phyloP scores from a whole-genome alignment of 30 jellyfish, hydroid and myxozoan genomes.

The Sanderia malayensis region DNA sequence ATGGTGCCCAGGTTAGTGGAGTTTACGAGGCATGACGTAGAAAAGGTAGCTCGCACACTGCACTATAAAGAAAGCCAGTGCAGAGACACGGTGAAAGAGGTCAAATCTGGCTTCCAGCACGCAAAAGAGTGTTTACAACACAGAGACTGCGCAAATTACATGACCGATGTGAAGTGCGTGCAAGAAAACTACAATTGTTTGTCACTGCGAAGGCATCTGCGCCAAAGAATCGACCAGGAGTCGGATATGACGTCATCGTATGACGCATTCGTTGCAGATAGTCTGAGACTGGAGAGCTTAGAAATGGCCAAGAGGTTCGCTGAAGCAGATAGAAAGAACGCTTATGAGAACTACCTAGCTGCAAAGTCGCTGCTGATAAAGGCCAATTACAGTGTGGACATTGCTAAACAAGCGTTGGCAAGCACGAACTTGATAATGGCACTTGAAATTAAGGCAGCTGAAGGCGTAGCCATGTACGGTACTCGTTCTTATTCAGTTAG shows the following conservation, averaged over 20 bases:
- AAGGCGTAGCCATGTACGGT: conserved; percentile 15
- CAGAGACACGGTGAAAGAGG: conserved; percentile 15
- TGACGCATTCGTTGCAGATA: conserved; percentile 12
- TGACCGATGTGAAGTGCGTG: conserved; percentile 38
- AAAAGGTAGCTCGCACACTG: conserved; percentile 7
- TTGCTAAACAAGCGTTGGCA: conserved; percentile 24
- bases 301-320: conserved; percentile 3
- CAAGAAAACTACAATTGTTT: conserved; percentile 25
- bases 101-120: conserved; percentile 30
- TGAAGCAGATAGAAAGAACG: conserved; percentile 20
- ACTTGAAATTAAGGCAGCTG: conserved; percentile 18
- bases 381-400: conserved; percentile 14
- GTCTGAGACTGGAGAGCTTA: conserved; percentile 25
- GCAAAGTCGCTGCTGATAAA: conserved; percentile 13
- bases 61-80: conserved; percentile 33
- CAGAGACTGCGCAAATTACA: conserved; percentile 33
- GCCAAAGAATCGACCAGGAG: conserved; percentile 9
- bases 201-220: conserved; percentile 14
- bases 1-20: conserved; percentile 18
- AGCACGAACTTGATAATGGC: conserved; percentile 22
- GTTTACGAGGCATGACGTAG: conserved; percentile 18
- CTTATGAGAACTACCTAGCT: conserved; percentile 7
- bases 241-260: conserved; percentile 6
- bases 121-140: conserved; percentile 44
- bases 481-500: not conserved